Conservation (phyloP, 1,140 invertebrate genomes). For the Cheumatopsyche charites region DNA sequence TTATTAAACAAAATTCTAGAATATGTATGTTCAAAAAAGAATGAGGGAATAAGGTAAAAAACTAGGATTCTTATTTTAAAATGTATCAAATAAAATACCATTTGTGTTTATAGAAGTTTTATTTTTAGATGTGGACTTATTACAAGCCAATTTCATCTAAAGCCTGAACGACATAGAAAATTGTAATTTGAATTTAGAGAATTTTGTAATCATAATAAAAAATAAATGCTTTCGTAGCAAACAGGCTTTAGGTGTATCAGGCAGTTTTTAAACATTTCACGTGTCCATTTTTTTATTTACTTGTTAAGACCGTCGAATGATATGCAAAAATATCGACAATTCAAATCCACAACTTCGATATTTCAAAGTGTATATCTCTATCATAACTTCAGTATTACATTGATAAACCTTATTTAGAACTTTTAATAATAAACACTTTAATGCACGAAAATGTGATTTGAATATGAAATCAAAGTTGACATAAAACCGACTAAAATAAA, state of each 20-base stretch:
- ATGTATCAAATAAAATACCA: too few relatives aligned
- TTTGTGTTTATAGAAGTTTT: constrained; percentile 15
- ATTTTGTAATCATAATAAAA: constrained; percentile 12
- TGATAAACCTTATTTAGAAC: background rate
- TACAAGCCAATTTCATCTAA: constrained; percentile 17
- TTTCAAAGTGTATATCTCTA: constrained; percentile 14
- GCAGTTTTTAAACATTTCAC: constrained; percentile 20
- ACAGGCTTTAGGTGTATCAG: constrained; percentile 25
- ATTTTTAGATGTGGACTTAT: constrained; percentile 22
- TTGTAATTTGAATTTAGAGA: constrained; percentile 13
- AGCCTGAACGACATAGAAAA: constrained; percentile 23
- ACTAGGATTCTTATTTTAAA: too few relatives aligned
- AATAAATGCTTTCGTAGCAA: constrained; percentile 20
- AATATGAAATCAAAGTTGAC: background rate
- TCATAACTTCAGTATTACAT: background rate
- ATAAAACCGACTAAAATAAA: constrained; percentile 29
- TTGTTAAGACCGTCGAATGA: constrained; percentile 45
- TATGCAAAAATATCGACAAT: constrained; percentile 48
- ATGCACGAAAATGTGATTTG: background rate
- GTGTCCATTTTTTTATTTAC: constrained; percentile 37
- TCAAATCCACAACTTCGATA: background rate
- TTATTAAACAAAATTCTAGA: too few relatives aligned
- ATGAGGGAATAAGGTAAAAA: too few relatives aligned
- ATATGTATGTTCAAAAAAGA: too few relatives aligned
- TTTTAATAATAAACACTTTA: constrained; percentile 6